A percentile compares a stretch with the other conserved stretches of the same genome.
phyloP scores from a whole-genome alignment of 2,113 vertebrate species.

The Rissa tridactyla region DNA sequence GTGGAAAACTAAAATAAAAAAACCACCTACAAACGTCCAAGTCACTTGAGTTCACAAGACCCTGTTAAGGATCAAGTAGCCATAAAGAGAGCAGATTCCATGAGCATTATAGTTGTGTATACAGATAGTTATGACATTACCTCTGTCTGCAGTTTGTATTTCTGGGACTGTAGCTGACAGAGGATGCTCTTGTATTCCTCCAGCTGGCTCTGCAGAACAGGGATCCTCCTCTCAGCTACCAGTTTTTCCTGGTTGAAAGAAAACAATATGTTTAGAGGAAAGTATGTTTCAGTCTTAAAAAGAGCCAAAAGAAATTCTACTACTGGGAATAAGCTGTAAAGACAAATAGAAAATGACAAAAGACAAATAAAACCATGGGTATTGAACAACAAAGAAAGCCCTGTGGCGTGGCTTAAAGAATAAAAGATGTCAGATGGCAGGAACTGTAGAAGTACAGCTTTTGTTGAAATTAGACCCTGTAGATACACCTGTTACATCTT shows the following conservation, averaged over 20 bases:
- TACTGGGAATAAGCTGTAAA: not conserved
- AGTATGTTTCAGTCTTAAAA: not conserved
- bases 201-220: constrained; percentile 82
- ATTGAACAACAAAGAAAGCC: not conserved
- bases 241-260: constrained; percentile 80
- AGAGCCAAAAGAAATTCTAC: not conserved
- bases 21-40: not conserved
- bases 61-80: not conserved
- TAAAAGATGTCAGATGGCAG: not conserved
- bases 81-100: not conserved
- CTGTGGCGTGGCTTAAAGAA: not conserved
- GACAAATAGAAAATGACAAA: not conserved
- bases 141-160: constrained; percentile 86
- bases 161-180: constrained; percentile 86
- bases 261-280: not conserved
- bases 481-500: not conserved
- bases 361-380: not conserved
- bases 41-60: not conserved
- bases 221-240: constrained; percentile 81
- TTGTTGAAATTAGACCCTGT: not conserved
- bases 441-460: not conserved
- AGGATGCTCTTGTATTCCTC: constrained; percentile 88
- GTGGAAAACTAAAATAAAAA: not conserved
- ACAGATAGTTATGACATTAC: constrained; percentile 48
- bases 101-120: not conserved